Evolutionary conservation across 2,888 invertebrate genomes (phyloP), one percentile per base, ranked within the genome.

Genomic region (Chymomyza caudatula): DNA sequence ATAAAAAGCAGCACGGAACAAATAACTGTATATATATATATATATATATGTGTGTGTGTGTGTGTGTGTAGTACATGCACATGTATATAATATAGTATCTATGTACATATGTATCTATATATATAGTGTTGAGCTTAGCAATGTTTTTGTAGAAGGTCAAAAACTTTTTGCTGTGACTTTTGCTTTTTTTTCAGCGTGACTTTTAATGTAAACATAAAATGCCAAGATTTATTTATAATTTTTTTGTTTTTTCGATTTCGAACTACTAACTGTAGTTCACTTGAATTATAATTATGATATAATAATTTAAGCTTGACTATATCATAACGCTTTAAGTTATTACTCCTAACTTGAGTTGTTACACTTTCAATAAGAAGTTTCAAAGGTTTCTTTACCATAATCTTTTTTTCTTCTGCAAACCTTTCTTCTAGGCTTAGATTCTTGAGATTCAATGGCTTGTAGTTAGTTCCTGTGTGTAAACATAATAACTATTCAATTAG

Each of bases 181-280:
- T 19, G 49, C 29, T 23, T 51, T 54, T 65, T 54, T 53, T 65
- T 67, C 56, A 63, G 63, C 80, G 60, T 74, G 78, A 80, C 80
- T 78, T 77, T 77, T 64, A 47, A 59, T 75, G 75, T 80, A 80
- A 78, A 83, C 67, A 62, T 57, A 83, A 57, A 68, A 53, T 65
- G 72, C 77, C 71, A 55, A 70, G 49, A 57, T 63, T 43, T 65
- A 51, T 47, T 20, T 60, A 17, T 47, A 11, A 47, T 60, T 70
- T 69, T 63, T 58, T 56, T 65, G 57, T 43, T 23, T 44, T 15
- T 22, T 11, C 22, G 6, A 11, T 47, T 57, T 56, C 11, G 19
- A 23, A 68, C 49, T 61, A 3, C 23, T 23, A 23, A 23, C 3
- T 23, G 23, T 25, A 25, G 25, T 67, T 67, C 68, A 68, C 52